A percentile compares a stretch with the other conserved stretches of the same genome.
These are phyloP conservation scores for Yoshiicerus persimilis DNA, from an alignment of 1,140 invertebrate genomes.

Conservation along the genomic window DNA sequence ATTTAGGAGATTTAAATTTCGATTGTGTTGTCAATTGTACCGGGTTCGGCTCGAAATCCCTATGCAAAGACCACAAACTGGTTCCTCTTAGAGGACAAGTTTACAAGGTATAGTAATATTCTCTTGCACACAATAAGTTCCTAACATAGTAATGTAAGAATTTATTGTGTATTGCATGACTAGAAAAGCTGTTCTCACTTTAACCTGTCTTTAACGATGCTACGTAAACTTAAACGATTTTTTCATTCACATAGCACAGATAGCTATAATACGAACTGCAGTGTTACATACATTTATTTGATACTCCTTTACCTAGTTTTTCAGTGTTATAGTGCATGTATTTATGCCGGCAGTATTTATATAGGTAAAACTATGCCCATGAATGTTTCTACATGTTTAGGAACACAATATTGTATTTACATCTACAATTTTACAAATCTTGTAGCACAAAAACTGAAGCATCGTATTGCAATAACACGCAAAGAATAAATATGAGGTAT, in stretches of 20 bases:
- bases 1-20: slow-evolving; percentile 60
- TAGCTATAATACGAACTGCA: neutral
- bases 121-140: neutral
- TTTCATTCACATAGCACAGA: neutral
- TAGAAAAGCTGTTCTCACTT: slow-evolving; percentile 6
- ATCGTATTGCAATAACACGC: neutral
- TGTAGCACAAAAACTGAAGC: neutral
- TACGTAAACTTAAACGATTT: neutral
- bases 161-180: neutral
- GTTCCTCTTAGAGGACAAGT: slow-evolving; percentile 88
- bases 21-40: slow-evolving; percentile 87
- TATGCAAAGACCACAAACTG: slow-evolving; percentile 74
- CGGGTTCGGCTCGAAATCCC: slow-evolving; percentile 74
- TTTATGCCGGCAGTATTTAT: neutral
- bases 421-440: neutral
- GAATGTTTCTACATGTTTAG: neutral
- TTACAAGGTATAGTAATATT: slow-evolving; percentile 63
- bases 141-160: neutral
- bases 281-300: neutral
- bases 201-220: neutral
- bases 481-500: neutral
- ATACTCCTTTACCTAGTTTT: neutral
- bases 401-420: neutral
- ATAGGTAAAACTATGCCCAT: neutral
- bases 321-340: neutral